A percentile compares a stretch with the other conserved stretches of the same genome.
Evolutionary conservation across 2,888 invertebrate genomes (phyloP).

Genomic region (Pristionchus maxplancki): DNA sequence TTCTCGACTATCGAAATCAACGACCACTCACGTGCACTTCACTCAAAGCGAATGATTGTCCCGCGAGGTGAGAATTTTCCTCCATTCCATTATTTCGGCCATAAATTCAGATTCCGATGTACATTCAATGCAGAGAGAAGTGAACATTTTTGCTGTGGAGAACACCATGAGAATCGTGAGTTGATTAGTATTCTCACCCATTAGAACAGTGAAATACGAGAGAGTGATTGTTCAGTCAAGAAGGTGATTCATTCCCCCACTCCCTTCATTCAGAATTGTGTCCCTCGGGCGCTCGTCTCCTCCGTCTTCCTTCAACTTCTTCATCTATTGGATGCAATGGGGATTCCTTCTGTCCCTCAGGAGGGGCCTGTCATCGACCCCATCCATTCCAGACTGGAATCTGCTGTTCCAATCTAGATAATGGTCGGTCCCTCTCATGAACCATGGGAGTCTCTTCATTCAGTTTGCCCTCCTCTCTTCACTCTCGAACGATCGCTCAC

Average conservation of each 20-base stretch:
- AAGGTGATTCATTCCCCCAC: too few relatives aligned
- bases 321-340: slow-evolving; percentile 55
- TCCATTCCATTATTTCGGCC: background rate
- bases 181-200: background rate
- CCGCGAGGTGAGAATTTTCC: slow-evolving; percentile 20
- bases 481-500: slow-evolving; percentile 64
- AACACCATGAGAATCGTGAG: slow-evolving; percentile 56
- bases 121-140: slow-evolving; percentile 64
- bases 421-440: slow-evolving; percentile 2
- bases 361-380: slow-evolving; percentile 54
- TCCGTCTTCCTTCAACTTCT: slow-evolving; percentile 51
- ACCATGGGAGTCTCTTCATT: background rate
- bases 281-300: slow-evolving; percentile 54
- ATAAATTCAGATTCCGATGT: slow-evolving; percentile 61
- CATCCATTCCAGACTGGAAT: slow-evolving; percentile 49
- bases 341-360: slow-evolving; percentile 64
- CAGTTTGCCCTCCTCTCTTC: slow-evolving; percentile 70
- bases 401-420: slow-evolving; percentile 47
- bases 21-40: slow-evolving; percentile 68
- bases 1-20: slow-evolving; percentile 64
- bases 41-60: slow-evolving; percentile 50
- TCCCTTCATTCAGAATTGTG: slow-evolving; percentile 56
- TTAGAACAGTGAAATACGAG: too few relatives aligned
- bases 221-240: too few relatives aligned
- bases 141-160: slow-evolving; percentile 70